Evolutionary conservation across 2,113 vertebrate genomes (phyloP), one percentile per base, ranked within the genome.

Genomic region (Ageneiosus marmoratus): DNA sequence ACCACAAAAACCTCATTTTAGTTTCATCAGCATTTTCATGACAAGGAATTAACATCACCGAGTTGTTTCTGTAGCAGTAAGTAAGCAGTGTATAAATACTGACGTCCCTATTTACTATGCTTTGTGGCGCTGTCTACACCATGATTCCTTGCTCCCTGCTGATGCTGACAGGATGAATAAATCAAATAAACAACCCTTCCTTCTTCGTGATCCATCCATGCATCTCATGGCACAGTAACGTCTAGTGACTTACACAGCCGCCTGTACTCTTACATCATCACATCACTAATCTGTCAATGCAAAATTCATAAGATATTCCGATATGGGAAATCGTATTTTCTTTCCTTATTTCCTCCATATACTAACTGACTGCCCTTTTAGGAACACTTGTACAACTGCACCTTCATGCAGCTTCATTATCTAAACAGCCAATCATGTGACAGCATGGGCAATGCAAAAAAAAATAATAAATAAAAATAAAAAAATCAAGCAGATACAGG

Each of bases 201-300:
- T 55, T 16, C 60, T 51, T 27, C 34, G 48, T 46, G 34, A 29
- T 65, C 48, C 56, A 62, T 58, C 32, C 56, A 41, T 75, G 1
- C 27, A 44, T 7, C 24, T 62, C 41, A 62, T 15, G 24, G 56
- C 37, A 58, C 41, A 18, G 27, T 32, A 46, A 27, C 56, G 46
- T 78, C 55, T 46, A 18, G 15, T 48, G 29, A 65, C 84, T 60
- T 82, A 70, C 32, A 87, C 56, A 74, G 56, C 77, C 75, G 81
- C 83, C 74, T 84, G 74, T 4, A 16, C 53, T 86, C 84, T 90
- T 56, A 89, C 88, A 91, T 89, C 87, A 85, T 80, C 55, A 74
- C 76, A 77, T 83, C 37, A 76, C 27, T 89, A 22, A 79, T 82
- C 44, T 56, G 44, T 29, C 37, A 32, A 22, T 15, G 53, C 65